Evolutionary conservation across 2,113 vertebrate species (phyloP).

Genomic region (Cyphomyrus plagiostoma): DNA sequence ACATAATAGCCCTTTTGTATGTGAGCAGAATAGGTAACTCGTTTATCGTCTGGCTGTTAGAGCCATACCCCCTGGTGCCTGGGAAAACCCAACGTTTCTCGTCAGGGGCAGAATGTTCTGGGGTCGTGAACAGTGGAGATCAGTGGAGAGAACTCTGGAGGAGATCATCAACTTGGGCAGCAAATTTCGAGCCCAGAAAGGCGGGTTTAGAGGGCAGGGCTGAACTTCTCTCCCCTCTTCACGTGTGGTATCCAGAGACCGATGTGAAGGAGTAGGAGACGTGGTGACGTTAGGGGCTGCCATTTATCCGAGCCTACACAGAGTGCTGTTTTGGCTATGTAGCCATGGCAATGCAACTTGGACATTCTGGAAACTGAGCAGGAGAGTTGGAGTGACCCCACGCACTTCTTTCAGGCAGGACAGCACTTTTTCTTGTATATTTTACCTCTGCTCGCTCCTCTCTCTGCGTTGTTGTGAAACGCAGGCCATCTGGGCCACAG

Average conservation of each 20-base stretch:
- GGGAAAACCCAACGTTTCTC: background rate
- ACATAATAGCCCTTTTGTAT: background rate
- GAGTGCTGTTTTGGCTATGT: background rate
- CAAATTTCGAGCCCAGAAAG: background rate
- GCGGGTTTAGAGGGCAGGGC: background rate
- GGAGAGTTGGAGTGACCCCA: background rate
- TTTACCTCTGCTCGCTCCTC: background rate
- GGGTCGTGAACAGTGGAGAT: background rate
- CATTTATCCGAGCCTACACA: background rate
- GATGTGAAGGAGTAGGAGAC: background rate
- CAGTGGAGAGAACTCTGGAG: background rate
- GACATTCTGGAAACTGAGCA: background rate
- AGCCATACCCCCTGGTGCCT: background rate
- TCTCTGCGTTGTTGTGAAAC: background rate
- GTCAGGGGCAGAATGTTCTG: background rate
- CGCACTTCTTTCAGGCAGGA: background rate
- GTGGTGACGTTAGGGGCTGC: background rate
- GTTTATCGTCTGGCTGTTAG: background rate
- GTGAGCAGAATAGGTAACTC: background rate
- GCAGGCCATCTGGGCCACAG: slow-evolving; percentile 6
- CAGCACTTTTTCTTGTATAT: background rate
- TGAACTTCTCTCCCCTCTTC: background rate
- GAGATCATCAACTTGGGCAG: background rate
- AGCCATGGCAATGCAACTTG: background rate
- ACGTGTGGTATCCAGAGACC: background rate